Percentiles rank a stretch among this genome's conserved stretches.
Conservation (phyloP, 2,113 vertebrate genomes). For the Hydropotes inermis region DNA sequence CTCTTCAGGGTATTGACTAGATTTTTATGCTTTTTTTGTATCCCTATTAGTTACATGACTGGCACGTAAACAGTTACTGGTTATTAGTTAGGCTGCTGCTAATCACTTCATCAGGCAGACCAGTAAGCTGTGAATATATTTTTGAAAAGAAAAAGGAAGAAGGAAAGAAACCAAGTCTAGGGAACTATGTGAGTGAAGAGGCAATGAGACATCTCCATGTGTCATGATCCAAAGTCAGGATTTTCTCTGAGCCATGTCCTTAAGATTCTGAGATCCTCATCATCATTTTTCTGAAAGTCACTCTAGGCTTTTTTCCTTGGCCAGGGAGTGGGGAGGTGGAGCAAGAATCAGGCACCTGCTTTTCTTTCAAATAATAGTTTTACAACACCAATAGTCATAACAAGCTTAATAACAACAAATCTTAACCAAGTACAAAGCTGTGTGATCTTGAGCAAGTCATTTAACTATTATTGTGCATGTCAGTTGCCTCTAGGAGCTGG, state of each 20-base stretch:
- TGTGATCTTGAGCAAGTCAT: background rate
- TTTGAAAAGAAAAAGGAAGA: background rate
- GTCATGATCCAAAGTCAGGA: slow-evolving; percentile 52
- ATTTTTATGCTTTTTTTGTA: background rate
- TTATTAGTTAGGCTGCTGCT: slow-evolving; percentile 23
- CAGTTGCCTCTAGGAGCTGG: background rate
- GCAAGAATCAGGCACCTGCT: background rate
- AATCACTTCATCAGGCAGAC: background rate
- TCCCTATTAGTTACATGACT: background rate
- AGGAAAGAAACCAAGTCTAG: slow-evolving; percentile 6
- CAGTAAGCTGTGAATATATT: background rate
- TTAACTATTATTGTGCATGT: background rate
- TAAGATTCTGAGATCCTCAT: slow-evolving; percentile 41
- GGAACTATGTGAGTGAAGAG: background rate
- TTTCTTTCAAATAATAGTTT: slow-evolving; percentile 38
- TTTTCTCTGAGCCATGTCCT: slow-evolving; percentile 42
- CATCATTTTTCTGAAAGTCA: slow-evolving; percentile 43
- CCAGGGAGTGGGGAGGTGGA: no score
- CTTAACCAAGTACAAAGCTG: background rate
- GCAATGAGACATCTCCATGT: background rate
- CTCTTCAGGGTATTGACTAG: background rate
- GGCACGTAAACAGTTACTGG: background rate
- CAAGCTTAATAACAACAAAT: slow-evolving; percentile 3
- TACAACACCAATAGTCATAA: background rate
- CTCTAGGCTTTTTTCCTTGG: background rate